Evolutionary conservation across 2,888 invertebrate genomes (phyloP).

Genomic region (Drosophila peninsularis): DNA sequence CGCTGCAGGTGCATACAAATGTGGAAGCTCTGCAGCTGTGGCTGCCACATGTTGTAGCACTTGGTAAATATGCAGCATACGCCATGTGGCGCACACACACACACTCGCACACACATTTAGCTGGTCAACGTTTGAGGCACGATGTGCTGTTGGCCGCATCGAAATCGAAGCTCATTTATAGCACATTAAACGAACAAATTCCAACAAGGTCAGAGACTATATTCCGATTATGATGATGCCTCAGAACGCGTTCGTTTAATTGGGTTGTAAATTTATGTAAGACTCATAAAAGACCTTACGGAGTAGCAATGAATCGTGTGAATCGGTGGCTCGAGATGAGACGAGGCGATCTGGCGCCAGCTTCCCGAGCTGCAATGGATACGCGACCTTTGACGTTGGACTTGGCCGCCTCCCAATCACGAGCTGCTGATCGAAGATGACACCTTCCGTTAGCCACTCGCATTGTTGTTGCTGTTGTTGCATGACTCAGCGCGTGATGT

Average conservation of each 20-base stretch:
- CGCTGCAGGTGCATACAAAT: not conserved
- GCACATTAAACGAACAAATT: constrained; percentile 11
- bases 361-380: constrained; percentile 27
- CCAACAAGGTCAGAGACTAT: constrained; percentile 43
- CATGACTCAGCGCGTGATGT: constrained; percentile 30
- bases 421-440: constrained; percentile 65
- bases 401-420: constrained; percentile 54
- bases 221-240: constrained; percentile 46
- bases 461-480: constrained; percentile 28
- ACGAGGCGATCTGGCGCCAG: constrained; percentile 12
- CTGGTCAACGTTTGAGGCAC: constrained; percentile 2
- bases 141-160: constrained; percentile 14
- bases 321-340: not conserved
- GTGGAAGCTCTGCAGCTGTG: constrained; percentile 21
- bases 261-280: constrained; percentile 39
- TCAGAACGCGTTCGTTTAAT: constrained; percentile 57
- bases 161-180: constrained; percentile 20
- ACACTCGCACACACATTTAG: not conserved
- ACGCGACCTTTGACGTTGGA: constrained; percentile 42
- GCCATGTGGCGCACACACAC: constrained; percentile 40
- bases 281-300: constrained; percentile 35
- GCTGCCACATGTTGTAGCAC: constrained; percentile 22
- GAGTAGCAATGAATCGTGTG: constrained; percentile 15
- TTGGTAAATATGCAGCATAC: constrained; percentile 48
- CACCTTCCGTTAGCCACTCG: constrained; percentile 49